These are phyloP conservation scores for Heliothis peltigera DNA, from an alignment of 2,888 invertebrate genomes.

Conservation along the genomic window DNA sequence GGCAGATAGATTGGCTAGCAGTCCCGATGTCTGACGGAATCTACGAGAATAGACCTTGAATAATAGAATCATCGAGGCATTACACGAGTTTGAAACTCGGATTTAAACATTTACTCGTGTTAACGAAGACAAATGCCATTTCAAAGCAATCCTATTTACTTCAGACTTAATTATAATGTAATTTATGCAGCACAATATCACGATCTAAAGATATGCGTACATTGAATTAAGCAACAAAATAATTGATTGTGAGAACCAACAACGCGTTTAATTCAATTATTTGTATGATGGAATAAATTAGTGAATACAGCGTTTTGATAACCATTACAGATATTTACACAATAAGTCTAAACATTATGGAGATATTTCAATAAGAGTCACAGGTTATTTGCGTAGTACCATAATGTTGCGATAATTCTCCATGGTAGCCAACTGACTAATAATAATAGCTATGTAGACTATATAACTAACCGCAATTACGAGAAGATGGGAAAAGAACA, in stretches of 20 bases:
- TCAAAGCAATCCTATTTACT: constrained; percentile 16
- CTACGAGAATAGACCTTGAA: constrained; percentile 41
- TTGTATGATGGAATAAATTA: constrained; percentile 25
- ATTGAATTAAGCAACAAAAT: constrained; percentile 32
- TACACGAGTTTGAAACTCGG: constrained; percentile 13
- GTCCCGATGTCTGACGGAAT: constrained; percentile 37
- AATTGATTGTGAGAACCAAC: constrained; percentile 24
- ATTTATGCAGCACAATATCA: constrained; percentile 28
- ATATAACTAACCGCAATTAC: constrained; percentile 8
- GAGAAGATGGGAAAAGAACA: constrained; percentile 3
- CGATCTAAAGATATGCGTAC: constrained; percentile 15
- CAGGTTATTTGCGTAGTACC: not conserved
- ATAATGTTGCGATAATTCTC: not conserved
- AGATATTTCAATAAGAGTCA: not conserved
- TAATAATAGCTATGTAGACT: not conserved
- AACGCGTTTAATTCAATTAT: constrained; percentile 20
- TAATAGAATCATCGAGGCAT: constrained; percentile 22
- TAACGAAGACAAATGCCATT: constrained; percentile 29
- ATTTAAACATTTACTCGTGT: constrained; percentile 19
- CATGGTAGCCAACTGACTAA: not conserved
- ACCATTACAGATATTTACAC: constrained; percentile 14
- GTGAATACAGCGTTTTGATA: constrained; percentile 4
- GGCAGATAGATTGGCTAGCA: constrained; percentile 51
- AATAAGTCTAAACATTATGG: not conserved
- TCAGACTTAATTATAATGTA: constrained; percentile 32